These are phyloP conservation scores for Reinhardtius hippoglossoides DNA, from an alignment of 2,113 vertebrate genomes.

Conservation along the genomic window DNA sequence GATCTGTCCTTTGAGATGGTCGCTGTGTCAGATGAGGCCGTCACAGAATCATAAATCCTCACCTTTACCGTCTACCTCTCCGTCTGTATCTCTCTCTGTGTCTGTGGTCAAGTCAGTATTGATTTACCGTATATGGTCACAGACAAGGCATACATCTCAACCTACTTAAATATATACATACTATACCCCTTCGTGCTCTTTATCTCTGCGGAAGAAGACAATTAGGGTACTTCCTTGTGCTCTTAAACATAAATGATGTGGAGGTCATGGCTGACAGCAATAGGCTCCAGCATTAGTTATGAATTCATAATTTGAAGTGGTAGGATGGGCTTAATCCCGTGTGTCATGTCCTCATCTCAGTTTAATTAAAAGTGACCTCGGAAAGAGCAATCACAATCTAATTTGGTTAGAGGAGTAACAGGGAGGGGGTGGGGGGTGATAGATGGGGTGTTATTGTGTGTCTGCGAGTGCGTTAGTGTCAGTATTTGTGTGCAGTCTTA, in stretches of 20 bases:
- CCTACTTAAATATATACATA: background rate
- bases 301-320: conserved; percentile 76
- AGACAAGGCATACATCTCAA: background rate
- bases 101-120: background rate
- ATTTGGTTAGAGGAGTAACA: conserved; percentile 72
- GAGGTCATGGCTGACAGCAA: conserved; percentile 75
- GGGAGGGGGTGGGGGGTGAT: conserved; percentile 39
- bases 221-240: conserved; percentile 63
- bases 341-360: conserved; percentile 77
- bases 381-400: conserved; percentile 82
- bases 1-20: background rate
- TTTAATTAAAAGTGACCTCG: conserved; percentile 84
- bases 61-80: background rate
- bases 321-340: conserved; percentile 78
- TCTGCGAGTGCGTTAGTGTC: conserved; percentile 21
- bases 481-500: conserved; percentile 16
- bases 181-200: conserved; percentile 1
- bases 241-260: conserved; percentile 69
- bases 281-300: conserved; percentile 68
- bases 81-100: background rate
- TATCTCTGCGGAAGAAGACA: conserved; percentile 57
- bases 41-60: background rate
- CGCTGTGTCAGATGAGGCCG: background rate
- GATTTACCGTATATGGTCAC: background rate
- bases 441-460: conserved; percentile 56